These are phyloP conservation scores for Ptiloglossa arizonensis DNA, from an alignment of 1,140 invertebrate species.

Conservation along the genomic window DNA sequence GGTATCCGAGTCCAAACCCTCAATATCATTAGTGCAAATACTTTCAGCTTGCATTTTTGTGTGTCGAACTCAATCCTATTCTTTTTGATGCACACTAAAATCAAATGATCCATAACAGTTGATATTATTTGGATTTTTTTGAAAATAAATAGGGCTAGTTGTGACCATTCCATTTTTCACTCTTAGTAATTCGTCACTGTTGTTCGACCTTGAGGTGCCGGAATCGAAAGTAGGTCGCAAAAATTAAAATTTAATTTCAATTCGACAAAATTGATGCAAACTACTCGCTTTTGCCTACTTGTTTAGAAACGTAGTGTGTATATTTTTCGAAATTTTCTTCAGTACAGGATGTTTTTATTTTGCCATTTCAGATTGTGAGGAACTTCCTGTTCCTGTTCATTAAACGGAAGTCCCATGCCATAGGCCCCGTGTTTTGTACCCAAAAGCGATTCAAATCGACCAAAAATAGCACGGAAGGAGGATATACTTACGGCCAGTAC, in stretches of 20 bases:
- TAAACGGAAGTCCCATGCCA: constrained; percentile 81
- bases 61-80: constrained; percentile 51
- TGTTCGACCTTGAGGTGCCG: constrained; percentile 58
- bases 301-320: constrained; percentile 12
- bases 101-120: constrained; percentile 54
- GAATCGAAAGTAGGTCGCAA: constrained; percentile 62
- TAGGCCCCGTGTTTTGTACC: constrained; percentile 72
- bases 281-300: constrained; percentile 21
- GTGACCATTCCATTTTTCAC: constrained; percentile 43
- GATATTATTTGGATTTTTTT: constrained; percentile 12
- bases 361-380: constrained; percentile 73
- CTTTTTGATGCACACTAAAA: constrained; percentile 56
- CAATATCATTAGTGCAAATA: constrained; percentile 73
- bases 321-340: constrained; percentile 70
- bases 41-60: constrained; percentile 77
- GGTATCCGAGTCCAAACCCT: constrained; percentile 72
- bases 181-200: constrained; percentile 39
- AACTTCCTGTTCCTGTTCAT: constrained; percentile 83
- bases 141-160: constrained; percentile 16
- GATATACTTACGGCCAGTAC: constrained; percentile 71
- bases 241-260: constrained; percentile 44
- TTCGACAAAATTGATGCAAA: constrained; percentile 1
- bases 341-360: constrained; percentile 81
- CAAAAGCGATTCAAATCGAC: constrained; percentile 57
- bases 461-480: constrained; percentile 30